Percentiles rank a stretch among this genome's conserved stretches.
Conservation (phyloP, 2,888 invertebrate species). For the Sinelater perroti region DNA sequence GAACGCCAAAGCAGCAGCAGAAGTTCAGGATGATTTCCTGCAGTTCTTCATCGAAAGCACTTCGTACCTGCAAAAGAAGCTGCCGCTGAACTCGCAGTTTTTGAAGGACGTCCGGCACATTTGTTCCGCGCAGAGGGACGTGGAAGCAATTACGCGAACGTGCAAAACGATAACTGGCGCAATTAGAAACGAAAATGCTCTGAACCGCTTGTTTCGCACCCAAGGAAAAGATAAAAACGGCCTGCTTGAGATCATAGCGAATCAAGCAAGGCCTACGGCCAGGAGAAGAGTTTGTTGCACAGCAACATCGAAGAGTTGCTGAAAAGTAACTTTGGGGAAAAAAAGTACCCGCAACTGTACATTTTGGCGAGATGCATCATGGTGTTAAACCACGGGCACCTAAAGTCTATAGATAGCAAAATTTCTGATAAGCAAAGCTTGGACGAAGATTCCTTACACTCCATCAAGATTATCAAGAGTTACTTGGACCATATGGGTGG, state of each 20-base stretch:
- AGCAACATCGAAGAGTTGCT: slow-evolving; percentile 18
- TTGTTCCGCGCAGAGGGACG: slow-evolving; percentile 17
- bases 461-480: slow-evolving; percentile 19
- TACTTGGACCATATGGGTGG: slow-evolving; percentile 27
- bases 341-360: slow-evolving; percentile 26
- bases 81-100: slow-evolving; percentile 24
- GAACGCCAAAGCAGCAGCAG: slow-evolving; percentile 14
- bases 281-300: slow-evolving; percentile 19
- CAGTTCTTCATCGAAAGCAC: slow-evolving; percentile 27
- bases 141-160: slow-evolving; percentile 20
- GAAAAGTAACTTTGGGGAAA: slow-evolving; percentile 21
- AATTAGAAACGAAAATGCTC: slow-evolving; percentile 23
- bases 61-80: slow-evolving; percentile 24
- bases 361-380: slow-evolving; percentile 23
- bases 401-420: slow-evolving; percentile 14
- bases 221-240: slow-evolving; percentile 28
- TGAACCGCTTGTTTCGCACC: slow-evolving; percentile 32
- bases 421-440: background rate
- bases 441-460: slow-evolving; percentile 17
- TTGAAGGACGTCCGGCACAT: slow-evolving; percentile 26
- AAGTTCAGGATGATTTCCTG: slow-evolving; percentile 26
- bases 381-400: slow-evolving; percentile 25
- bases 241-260: slow-evolving; percentile 20
- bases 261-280: slow-evolving; percentile 27
- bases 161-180: slow-evolving; percentile 11